Conservation (phyloP, 2,797 vertebrate genomes). For the Sebastiscus tertius region DNA sequence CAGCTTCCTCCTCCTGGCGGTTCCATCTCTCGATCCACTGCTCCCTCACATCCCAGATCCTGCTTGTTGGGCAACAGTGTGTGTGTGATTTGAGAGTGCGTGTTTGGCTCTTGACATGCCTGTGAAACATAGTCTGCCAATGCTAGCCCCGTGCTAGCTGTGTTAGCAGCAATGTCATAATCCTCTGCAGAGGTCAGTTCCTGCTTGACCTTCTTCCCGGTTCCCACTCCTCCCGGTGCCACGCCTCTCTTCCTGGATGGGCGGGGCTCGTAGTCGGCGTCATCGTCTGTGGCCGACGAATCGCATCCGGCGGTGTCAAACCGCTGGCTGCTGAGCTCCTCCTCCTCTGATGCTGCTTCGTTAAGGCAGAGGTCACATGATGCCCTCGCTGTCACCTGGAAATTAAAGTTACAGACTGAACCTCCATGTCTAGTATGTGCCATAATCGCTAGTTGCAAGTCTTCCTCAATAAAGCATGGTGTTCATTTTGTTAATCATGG, state of each 20-base stretch:
- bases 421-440: too few relatives aligned
- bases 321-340: constrained; percentile 87
- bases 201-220: constrained; percentile 90
- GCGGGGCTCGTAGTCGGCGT: constrained; percentile 86
- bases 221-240: constrained; percentile 7
- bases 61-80: not conserved
- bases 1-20: constrained; percentile 14
- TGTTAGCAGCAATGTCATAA: constrained; percentile 82
- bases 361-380: constrained; percentile 91
- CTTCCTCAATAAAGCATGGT: too few relatives aligned
- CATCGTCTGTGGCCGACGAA: constrained; percentile 90
- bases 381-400: constrained; percentile 79
- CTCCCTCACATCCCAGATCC: not conserved
- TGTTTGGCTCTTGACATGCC: not conserved
- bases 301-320: constrained; percentile 89
- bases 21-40: constrained; percentile 2
- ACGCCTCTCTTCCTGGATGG: constrained; percentile 81
- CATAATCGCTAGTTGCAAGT: too few relatives aligned
- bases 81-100: not conserved
- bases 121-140: constrained; percentile 56
- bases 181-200: constrained; percentile 84
- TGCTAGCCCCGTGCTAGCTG: constrained; percentile 73
- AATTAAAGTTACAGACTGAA: not conserved
- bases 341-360: constrained; percentile 86
- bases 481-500: too few relatives aligned